phyloP scores from a whole-genome alignment of 2,113 vertebrate species.

The Hydropotes inermis region DNA sequence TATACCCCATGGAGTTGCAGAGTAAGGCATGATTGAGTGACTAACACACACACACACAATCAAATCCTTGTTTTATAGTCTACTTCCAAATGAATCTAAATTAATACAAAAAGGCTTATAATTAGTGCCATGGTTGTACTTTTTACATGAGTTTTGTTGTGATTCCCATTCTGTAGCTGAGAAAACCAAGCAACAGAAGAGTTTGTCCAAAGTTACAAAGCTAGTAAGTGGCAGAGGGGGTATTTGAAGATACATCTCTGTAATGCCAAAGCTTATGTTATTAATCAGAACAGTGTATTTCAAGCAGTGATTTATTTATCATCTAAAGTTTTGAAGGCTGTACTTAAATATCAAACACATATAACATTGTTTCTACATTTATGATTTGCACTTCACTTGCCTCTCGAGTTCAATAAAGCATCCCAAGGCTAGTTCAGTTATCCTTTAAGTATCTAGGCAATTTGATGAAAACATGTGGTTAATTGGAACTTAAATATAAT shows the following conservation, averaged over 20 bases:
- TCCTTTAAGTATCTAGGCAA: background rate
- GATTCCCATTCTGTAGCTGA: background rate
- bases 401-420: background rate
- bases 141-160: background rate
- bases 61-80: background rate
- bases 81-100: background rate
- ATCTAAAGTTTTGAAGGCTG: background rate
- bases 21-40: background rate
- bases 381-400: conserved; percentile 17
- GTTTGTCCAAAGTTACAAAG: background rate
- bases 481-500: conserved; percentile 2
- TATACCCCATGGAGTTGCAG: background rate
- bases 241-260: background rate
- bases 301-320: background rate
- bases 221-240: background rate
- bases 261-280: background rate
- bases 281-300: background rate
- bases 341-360: conserved; percentile 3
- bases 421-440: background rate
- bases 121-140: background rate
- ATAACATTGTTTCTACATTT: background rate
- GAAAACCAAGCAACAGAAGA: background rate
- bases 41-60: background rate
- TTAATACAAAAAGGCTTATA: background rate
- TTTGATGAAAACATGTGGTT: background rate